Evolutionary conservation across 2,888 invertebrate genomes (phyloP).

Genomic region (Spodoptera littoralis): DNA sequence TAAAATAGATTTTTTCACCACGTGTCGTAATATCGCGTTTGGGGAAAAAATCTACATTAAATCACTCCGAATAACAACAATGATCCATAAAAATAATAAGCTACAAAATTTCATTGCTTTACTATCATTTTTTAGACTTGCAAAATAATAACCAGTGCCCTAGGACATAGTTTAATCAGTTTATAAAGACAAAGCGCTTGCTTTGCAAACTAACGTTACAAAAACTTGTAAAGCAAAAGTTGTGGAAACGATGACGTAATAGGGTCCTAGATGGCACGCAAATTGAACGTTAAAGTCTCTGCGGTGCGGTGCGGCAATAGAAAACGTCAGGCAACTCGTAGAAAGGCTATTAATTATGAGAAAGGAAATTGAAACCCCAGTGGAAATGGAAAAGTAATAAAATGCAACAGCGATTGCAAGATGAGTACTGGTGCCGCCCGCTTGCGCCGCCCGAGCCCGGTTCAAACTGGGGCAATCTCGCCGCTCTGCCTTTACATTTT

Average conservation of each 20-base stretch:
- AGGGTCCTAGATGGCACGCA: constrained; percentile 74
- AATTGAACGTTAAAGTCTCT: constrained; percentile 82
- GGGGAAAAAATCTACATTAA: constrained; percentile 60
- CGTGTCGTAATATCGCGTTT: constrained; percentile 6
- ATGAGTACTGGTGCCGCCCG: constrained; percentile 73
- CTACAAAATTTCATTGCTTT: constrained; percentile 76
- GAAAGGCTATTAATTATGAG: constrained; percentile 88
- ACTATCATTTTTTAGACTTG: constrained; percentile 49
- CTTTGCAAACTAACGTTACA: constrained; percentile 28
- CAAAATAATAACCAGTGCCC: constrained; percentile 2
- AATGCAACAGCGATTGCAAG: constrained; percentile 87
- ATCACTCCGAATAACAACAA: constrained; percentile 74
- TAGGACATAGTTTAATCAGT: constrained; percentile 9
- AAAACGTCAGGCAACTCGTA: constrained; percentile 80
- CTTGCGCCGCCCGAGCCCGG: constrained; percentile 51
- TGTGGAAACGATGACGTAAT: constrained; percentile 57
- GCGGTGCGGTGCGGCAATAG: constrained; percentile 76
- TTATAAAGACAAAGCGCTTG: constrained; percentile 22
- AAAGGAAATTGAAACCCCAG: constrained; percentile 88
- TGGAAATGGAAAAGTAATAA: constrained; percentile 89
- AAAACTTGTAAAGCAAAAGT: constrained; percentile 43
- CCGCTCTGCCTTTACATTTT: constrained; percentile 51
- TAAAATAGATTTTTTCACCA: no score
- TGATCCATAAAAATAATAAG: constrained; percentile 80
- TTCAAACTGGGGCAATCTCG: constrained; percentile 67